A percentile compares a stretch with the other conserved stretches of the same genome.
Evolutionary conservation across 2,888 invertebrate species (phyloP).

Genomic region (Chymomyza caudatula): DNA sequence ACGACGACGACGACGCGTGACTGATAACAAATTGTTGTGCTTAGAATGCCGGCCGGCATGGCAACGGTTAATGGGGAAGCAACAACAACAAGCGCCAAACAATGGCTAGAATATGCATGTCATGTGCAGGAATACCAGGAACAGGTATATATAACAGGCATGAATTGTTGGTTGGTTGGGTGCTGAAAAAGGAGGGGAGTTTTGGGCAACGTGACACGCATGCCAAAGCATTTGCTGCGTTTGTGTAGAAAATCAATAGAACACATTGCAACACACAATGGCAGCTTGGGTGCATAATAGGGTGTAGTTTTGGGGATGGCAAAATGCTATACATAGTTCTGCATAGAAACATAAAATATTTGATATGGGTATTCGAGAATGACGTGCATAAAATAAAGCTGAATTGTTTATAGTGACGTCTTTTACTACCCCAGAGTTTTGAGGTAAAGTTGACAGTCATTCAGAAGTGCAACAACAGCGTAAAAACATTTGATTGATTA

Average conservation of each 20-base stretch:
- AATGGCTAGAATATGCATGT: background rate
- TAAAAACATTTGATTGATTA: background rate
- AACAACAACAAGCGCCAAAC: too few relatives aligned
- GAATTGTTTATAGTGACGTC: background rate
- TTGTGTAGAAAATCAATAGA: constrained; percentile 43
- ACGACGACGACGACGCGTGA: constrained; percentile 42
- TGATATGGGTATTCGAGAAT: background rate
- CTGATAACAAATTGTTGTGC: constrained; percentile 56
- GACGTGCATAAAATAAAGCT: background rate
- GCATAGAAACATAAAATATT: too few relatives aligned
- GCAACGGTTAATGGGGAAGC: background rate
- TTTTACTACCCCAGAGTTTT: background rate
- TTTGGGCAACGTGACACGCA: constrained; percentile 44
- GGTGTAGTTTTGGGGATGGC: background rate
- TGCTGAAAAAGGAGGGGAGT: background rate
- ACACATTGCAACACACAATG: constrained; percentile 21
- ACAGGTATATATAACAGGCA: background rate
- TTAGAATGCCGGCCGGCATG: constrained; percentile 21
- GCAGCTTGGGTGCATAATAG: background rate
- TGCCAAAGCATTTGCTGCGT: constrained; percentile 22
- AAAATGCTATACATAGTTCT: background rate
- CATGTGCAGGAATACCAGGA: constrained; percentile 26
- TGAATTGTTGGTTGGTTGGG: constrained; percentile 1
- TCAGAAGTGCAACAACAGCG: background rate
- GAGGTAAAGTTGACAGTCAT: background rate